Conservation (phyloP, 2,797 vertebrate species). For the Poecile montanus region DNA sequence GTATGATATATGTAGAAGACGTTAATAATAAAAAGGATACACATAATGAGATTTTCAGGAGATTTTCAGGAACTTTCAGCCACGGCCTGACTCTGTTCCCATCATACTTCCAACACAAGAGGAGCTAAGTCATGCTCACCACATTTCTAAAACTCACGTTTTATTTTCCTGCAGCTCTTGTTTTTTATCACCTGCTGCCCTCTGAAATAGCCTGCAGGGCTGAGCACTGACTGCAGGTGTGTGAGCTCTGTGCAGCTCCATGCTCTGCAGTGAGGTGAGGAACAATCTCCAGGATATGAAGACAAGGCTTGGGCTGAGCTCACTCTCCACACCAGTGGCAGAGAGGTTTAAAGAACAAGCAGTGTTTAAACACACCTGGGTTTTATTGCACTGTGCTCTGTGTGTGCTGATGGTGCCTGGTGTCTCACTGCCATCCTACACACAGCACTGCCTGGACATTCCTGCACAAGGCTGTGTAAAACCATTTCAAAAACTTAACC, state of each 20-base stretch:
- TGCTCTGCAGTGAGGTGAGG: not conserved
- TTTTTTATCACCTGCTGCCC: not conserved
- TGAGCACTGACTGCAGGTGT: not conserved
- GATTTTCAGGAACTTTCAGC: slow-evolving; percentile 2
- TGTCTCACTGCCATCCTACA: not conserved
- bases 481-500: not conserved
- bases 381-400: not conserved
- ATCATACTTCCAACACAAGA: not conserved
- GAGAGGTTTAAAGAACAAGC: not conserved
- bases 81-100: not conserved
- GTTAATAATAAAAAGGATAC: not conserved
- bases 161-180: not conserved
- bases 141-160: not conserved
- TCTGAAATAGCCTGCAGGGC: not conserved
- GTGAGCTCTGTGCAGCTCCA: not conserved
- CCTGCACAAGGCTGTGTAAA: not conserved
- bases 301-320: not conserved
- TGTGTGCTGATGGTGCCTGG: not conserved
- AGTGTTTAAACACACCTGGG: not conserved
- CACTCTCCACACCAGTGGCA: not conserved
- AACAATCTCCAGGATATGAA: not conserved
- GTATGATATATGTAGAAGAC: not conserved
- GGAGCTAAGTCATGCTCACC: not conserved
- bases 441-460: not conserved
- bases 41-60: not conserved